Conservation (phyloP, 2,113 vertebrate species). For the Trochalopteron elliotii region DNA sequence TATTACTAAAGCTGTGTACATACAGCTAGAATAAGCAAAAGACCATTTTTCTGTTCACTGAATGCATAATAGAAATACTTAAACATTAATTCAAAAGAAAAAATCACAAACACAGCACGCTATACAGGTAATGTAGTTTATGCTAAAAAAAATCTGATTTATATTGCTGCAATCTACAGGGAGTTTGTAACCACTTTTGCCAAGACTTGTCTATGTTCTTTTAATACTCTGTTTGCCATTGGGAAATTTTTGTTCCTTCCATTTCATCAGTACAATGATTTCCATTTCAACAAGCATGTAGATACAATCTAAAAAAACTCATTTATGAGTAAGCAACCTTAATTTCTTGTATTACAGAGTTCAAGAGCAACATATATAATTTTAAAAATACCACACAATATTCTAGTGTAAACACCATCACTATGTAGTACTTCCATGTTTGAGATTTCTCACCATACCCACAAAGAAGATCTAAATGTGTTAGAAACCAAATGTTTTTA, state of each 20-base stretch:
- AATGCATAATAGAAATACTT: neutral
- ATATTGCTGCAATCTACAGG: neutral
- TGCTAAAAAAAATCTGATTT: neutral
- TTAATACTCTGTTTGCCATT: neutral
- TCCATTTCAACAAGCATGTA: neutral
- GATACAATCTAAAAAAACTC: neutral
- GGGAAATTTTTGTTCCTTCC: neutral
- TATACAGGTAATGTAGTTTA: neutral
- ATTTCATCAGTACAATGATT: neutral
- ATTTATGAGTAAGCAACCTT: neutral
- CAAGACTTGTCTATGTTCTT: neutral
- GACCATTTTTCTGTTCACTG: neutral
- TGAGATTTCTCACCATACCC: neutral
- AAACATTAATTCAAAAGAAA: neutral
- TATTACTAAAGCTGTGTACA: neutral
- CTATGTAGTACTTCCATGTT: neutral
- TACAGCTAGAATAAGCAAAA: neutral
- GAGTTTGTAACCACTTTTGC: neutral
- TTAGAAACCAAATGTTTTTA: neutral
- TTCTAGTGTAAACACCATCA: neutral
- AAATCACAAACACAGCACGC: neutral
- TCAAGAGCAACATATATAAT: neutral
- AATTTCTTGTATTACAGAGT: conserved; percentile 1
- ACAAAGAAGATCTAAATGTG: neutral
- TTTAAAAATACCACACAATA: neutral